Evolutionary conservation across 1,140 invertebrate species (phyloP), one percentile per base, ranked within the genome.

Genomic region (Paraescarpia echinospica): DNA sequence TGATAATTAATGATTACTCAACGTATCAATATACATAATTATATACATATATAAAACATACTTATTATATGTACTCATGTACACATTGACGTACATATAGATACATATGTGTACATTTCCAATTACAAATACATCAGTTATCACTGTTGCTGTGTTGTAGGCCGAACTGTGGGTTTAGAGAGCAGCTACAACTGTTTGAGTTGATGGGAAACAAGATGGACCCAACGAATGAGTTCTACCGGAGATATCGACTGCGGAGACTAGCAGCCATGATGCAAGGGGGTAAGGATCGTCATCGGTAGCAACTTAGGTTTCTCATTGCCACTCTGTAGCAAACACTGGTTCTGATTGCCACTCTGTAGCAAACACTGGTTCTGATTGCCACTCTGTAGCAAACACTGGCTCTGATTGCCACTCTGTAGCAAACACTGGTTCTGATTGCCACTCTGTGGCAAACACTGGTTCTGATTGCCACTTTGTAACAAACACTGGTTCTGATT

Each of bases 141-240:
- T n/a, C n/a, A n/a, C n/a, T n/a, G n/a, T 35, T 92, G 27, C 34
- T 93, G 92, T 93, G 34, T 93, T 91, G 91, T 93, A 95, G 94
- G 59, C 94, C 94, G 33, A 95, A 95, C 93, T 92, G 93, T 92
- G 95, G 95, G 0, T 95, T 95, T 51, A 35, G 93, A 51, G 92
- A 94, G 34, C 95, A 95, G 90, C 93, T 95, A 1, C 93, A 94
- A 35, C 77, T 95, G n/a, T 95, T 94, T 94, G 94, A 95, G 92
- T 92, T 93, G 33, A 95, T 95, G 95, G 94, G 93, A 18, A 93
- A 93, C 90, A 91, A 89, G 34, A 59, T 95, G 33, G 94, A 95
- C 92, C 92, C 90, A 35, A 93, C 77, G 31, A 93, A 93, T 92
- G 91, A 93, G 35, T 92, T 93, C 35, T 95, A 93, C 92, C 93